phyloP scores from a whole-genome alignment of 1,140 invertebrate species.

The Drosophila orosa region DNA sequence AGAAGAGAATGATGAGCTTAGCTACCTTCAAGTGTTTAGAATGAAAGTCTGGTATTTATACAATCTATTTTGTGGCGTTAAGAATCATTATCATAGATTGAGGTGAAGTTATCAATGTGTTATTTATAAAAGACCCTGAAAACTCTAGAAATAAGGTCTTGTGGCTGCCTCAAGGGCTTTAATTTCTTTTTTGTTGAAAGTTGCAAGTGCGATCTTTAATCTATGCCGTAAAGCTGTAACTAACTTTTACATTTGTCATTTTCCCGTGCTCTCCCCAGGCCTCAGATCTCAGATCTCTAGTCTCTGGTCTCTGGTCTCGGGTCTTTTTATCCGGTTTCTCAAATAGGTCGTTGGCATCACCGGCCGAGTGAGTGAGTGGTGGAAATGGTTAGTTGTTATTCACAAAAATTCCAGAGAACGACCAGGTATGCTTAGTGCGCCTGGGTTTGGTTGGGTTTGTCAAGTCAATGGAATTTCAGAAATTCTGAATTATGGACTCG shows the following conservation, averaged over 20 bases:
- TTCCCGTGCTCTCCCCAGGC: not conserved
- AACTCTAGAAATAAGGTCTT: too few relatives aligned
- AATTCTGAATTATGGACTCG: not conserved
- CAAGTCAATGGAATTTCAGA: constrained; percentile 18
- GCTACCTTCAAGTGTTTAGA: not conserved
- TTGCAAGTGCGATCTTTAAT: not conserved
- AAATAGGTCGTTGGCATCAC: constrained; percentile 31
- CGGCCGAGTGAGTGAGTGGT: not conserved
- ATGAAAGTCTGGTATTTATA: not conserved
- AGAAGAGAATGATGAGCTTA: not conserved
- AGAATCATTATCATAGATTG: too few relatives aligned
- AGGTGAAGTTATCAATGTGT: too few relatives aligned
- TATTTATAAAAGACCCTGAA: too few relatives aligned
- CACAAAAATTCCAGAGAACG: constrained; percentile 45
- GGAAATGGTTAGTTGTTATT: constrained; percentile 22
- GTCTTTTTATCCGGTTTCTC: constrained; percentile 27
- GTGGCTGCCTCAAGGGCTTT: too few relatives aligned
- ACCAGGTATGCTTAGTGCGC: constrained; percentile 1
- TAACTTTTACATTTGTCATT: constrained; percentile 11
- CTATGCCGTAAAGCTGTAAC: not conserved
- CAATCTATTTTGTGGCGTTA: not conserved
- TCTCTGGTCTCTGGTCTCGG: constrained; percentile 3
- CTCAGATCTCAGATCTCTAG: not conserved
- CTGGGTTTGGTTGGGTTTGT: constrained; percentile 11
- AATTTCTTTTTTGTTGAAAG: not conserved